Conservation (phyloP, 2,797 vertebrate species). For the Hydrophis major region DNA sequence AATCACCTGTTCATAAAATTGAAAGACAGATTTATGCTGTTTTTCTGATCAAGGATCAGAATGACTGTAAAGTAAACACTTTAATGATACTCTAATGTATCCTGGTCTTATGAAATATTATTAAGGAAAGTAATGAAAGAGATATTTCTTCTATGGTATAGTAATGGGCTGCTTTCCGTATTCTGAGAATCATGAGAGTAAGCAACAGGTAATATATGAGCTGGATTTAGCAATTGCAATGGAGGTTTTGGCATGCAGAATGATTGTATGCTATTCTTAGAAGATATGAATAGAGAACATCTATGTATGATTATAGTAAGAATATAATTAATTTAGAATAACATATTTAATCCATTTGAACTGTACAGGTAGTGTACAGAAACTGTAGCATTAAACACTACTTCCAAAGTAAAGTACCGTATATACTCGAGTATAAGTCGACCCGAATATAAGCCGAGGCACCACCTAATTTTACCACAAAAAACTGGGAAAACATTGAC, state of each 20-base stretch:
- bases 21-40: neutral
- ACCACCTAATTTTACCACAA: too few relatives aligned
- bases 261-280: neutral
- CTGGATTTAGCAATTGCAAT: neutral
- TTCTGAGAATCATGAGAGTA: neutral
- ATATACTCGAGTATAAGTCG: too few relatives aligned
- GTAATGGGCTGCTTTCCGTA: too few relatives aligned
- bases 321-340: neutral
- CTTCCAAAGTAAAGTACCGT: neutral
- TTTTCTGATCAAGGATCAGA: neutral
- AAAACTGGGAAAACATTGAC: too few relatives aligned
- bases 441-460: too few relatives aligned
- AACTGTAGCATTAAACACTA: neutral
- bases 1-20: neutral
- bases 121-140: neutral
- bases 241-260: neutral
- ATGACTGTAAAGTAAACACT: neutral
- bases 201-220: neutral
- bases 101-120: neutral
- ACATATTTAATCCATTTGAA: neutral
- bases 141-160: neutral
- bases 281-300: neutral
- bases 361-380: neutral
- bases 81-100: neutral
- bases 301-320: neutral